Base-by-base conservation (phyloP, 2,113 vertebrate genomes). In the Myotis davidii region DNA sequence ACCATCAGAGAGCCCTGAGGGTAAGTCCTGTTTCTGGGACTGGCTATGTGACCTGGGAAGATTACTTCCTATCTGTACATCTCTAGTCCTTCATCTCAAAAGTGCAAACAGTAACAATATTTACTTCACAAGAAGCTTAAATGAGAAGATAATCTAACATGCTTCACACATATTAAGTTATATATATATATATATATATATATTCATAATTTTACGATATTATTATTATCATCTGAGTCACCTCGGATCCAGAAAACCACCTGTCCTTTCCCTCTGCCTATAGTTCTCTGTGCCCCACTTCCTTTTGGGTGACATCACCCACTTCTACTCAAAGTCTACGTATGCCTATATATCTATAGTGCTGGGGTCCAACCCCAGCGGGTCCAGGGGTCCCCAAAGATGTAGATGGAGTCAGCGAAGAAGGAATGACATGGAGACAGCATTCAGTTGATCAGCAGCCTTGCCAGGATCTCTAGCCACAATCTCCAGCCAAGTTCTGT, bases 311-410 rank as follows among this genome's bases (percentile, higher is more conserved):
- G 59, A 61, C 23, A 61, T 61, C 10, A 61, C 25, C 59, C 59
- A 25, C 59, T 61, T 27, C 59, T 61, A 61, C 59, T 93, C 73
- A 76, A 82, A 90, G 59, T 85, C 67, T 81, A 45, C 61, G 74
- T 34, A 59, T 59, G 78, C 79, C 85, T 95, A 92, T 85, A 86
- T 73, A 95, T 48, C 85, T 39, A 82, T 45, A 42, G 85, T n/a
- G n/a, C n/a, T n/a, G n/a, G n/a, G n/a, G n/a, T n/a, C n/a, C n/a
- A n/a, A n/a, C n/a, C n/a, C n/a, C n/a, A n/a, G n/a, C n/a, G n/a
- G n/a, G n/a, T n/a, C n/a, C n/a, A n/a, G n/a, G n/a, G n/a, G n/a
- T n/a, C n/a, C n/a, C n/a, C n/a, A n/a, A n/a, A n/a, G n/a, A n/a
- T n/a, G n/a, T n/a, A n/a, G n/a, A n/a, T n/a, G n/a, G n/a, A n/a